Evolutionary conservation across 2,888 invertebrate species (phyloP).

Genomic region (Koerneria pararmatus): DNA sequence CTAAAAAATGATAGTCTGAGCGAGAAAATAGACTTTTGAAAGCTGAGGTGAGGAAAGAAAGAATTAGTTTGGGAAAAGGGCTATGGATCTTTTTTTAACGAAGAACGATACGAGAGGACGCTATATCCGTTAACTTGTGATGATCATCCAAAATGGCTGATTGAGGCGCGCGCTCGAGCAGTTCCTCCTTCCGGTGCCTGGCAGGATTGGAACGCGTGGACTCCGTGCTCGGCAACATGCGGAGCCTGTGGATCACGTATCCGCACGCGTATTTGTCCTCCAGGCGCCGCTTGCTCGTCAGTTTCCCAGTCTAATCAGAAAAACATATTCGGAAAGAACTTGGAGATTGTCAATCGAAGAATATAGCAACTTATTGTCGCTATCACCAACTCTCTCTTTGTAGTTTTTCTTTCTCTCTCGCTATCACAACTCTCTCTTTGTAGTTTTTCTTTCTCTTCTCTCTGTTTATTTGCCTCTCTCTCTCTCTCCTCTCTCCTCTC

Average conservation of each 20-base stretch:
- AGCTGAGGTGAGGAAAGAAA: no score
- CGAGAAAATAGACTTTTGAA: no score
- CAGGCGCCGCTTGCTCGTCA: conserved; percentile 50
- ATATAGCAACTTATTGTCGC: not conserved
- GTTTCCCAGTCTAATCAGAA: conserved; percentile 25
- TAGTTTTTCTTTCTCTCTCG: not conserved
- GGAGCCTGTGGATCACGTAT: conserved; percentile 56
- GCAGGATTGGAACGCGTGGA: conserved; percentile 51
- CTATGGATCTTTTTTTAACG: no score
- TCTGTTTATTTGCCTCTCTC: not conserved
- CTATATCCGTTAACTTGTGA: not conserved
- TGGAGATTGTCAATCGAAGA: no score
- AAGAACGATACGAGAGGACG: not conserved
- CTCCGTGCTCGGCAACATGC: conserved; percentile 53
- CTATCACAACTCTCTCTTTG: not conserved
- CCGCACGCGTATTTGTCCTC: conserved; percentile 48
- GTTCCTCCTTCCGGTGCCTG: conserved; percentile 28
- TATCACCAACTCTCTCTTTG: not conserved
- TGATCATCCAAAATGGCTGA: not conserved
- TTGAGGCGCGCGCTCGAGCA: conserved; percentile 23
- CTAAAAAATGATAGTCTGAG: no score
- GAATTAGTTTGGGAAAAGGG: no score
- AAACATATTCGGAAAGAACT: no score
- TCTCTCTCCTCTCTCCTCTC: not conserved
- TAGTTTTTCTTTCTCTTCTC: not conserved